Base-by-base conservation (phyloP, 2,888 invertebrate species). In the Papilio gigon region DNA sequence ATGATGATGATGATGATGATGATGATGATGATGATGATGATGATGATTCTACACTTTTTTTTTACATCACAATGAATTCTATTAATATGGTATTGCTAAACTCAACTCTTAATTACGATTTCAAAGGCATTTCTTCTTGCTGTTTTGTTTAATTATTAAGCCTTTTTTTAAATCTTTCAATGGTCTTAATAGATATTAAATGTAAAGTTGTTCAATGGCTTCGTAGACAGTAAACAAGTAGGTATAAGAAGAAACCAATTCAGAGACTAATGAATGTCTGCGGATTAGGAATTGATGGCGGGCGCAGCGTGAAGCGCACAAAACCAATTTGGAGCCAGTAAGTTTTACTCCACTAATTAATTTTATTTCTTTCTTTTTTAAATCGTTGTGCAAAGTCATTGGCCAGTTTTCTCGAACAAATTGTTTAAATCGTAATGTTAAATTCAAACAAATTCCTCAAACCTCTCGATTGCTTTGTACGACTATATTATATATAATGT, bases 261-360 rank as follows among this genome's bases (percentile, higher is more conserved):
- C 59, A 44, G 59, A 33, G 44, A 59, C 44, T 44, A 66, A 66
- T 66, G 65, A 63, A 68, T 63, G 63, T 58, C 62, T 58, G 58
- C 62, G 62, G 56, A 30, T 14, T 42, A 63, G 63, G 63, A 68
- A 68, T 68, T 58, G 68, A 68, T 68, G 68, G 56, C 22, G 37
- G 25, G 60, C 60, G 22, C 63, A 35, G 9, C 56, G 68, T 62
- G 42, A 67, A 58, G 56, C 58, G 22, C 47, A 59, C 59, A 59
- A 59, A 59, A 66, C 65, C 65, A 47, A 64, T 53, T 64, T 64
- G 44, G 20, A 53, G 35, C 35, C 47, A 59, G 47, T 47, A 44
- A 59, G 44, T 66, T 66, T 47, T 59, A 50, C 50, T 42, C 47
- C 22, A 20, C 44, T 50, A 63, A 63, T 40, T 30, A 30, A 56